Base-by-base conservation (phyloP, 92 coral and sea anemone species). In the Pocillopora grandis region DNA sequence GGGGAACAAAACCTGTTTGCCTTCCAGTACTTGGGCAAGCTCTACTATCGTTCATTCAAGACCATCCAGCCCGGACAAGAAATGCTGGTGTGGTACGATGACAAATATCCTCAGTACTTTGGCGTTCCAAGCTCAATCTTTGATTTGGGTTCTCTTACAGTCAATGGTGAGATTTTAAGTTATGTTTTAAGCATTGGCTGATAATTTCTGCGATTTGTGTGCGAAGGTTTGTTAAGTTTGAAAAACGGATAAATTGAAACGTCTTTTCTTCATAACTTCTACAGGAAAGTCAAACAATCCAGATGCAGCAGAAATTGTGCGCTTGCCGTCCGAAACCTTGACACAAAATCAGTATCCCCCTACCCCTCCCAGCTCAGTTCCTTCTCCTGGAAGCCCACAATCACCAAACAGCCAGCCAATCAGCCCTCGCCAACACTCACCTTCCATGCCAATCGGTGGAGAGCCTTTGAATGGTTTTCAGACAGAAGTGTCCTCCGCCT, bases 21-120 rank as follows among this genome's bases (percentile, higher is more conserved):
- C 9, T 93, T 88, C 83, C 97, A 93, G 76, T 91, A 81, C 75
- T 80, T 89, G 70, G 94, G 90, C 3, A 87, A 89, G 61, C 86
- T 93, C 3, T 93, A 91, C 58, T 93, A 93, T 78, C 89, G 93
- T 21, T 59, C 91, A 10, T 80, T 89, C 48, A 89, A 90, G 60
- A 86, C 88, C 27, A 86, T 93, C 36, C 62, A 64, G 52, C 87
- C 82, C 11, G 97, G 94, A 23, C 91, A 89, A n/a, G 97, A 93
- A 77, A 75, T 93, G 81, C 49, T 93, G 63, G 97, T 93, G 15
- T 93, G 97, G 97, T 93, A 93, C 65, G 93, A 92, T 58, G 93
- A 93, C 37, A 82, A 91, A 35, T 93, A 93, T 66, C 88, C 80
- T 55, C 92, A 89, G 84, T 88, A 91, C 85, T 86, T 93, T 80